phyloP scores from a whole-genome alignment of 1,140 invertebrate species.

The Apis cerana region DNA sequence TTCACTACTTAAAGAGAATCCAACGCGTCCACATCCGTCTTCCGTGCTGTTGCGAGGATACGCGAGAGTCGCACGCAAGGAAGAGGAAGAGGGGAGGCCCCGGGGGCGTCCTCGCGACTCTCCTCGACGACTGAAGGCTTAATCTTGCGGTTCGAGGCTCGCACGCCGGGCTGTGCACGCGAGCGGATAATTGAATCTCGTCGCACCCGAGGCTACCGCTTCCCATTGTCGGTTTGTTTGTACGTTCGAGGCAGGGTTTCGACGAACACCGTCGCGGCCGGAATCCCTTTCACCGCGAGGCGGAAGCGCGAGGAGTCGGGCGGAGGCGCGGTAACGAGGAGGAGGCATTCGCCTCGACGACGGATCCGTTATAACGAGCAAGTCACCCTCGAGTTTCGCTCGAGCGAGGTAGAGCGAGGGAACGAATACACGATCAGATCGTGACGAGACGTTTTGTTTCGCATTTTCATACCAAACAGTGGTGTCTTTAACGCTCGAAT shows the following conservation, averaged over 20 bases:
- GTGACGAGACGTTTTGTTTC: no score
- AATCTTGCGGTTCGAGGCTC: slow-evolving; percentile 27
- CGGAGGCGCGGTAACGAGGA: slow-evolving; percentile 28
- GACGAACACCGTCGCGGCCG: not conserved
- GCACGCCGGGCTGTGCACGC: slow-evolving; percentile 29
- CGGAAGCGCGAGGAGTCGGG: not conserved
- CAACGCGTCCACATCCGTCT: no score
- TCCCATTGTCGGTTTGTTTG: slow-evolving; percentile 42
- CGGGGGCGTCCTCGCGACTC: not conserved
- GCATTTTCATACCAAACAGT: no score
- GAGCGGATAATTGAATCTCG: slow-evolving; percentile 49
- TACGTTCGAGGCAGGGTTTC: slow-evolving; percentile 2
- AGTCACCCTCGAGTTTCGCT: not conserved
- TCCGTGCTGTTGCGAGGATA: no score
- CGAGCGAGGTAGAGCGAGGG: not conserved
- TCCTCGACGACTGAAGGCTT: not conserved
- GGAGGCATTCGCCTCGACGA: not conserved
- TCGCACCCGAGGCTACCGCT: slow-evolving; percentile 7
- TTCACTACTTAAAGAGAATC: no score
- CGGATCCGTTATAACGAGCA: slow-evolving; percentile 24
- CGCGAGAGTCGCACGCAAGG: no score
- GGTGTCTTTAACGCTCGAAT: no score
- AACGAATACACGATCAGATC: not conserved
- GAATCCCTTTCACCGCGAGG: slow-evolving; percentile 4
- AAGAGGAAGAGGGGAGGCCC: not conserved